Conservation (phyloP, 1,140 invertebrate species). For the Drosophila ironensis region DNA sequence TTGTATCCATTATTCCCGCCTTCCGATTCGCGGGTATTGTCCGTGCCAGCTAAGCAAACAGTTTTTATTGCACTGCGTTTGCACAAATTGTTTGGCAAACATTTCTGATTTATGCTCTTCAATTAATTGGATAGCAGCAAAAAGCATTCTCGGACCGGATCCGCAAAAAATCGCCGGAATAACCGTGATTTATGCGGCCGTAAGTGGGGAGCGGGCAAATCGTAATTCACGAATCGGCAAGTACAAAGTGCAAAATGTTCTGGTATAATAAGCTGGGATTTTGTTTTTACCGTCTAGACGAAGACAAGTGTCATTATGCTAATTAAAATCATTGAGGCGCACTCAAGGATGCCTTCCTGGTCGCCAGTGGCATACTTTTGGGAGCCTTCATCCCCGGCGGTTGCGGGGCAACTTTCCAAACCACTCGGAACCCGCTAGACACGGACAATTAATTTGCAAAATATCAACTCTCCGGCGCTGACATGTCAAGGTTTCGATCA, state of each 20-base stretch:
- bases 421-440: constrained; percentile 2
- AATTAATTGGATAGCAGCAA: constrained; percentile 52
- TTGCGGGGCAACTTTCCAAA: constrained; percentile 32
- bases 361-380: constrained; percentile 38
- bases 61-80: constrained; percentile 25
- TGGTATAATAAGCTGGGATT: constrained; percentile 15
- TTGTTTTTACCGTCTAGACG: constrained; percentile 56
- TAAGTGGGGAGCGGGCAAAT: background rate
- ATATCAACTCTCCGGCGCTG: constrained; percentile 4
- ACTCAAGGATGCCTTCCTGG: constrained; percentile 6
- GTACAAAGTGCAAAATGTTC: background rate
- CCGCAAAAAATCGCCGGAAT: constrained; percentile 11
- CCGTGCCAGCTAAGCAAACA: constrained; percentile 15
- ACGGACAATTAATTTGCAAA: constrained; percentile 15
- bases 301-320: constrained; percentile 63
- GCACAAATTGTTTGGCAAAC: constrained; percentile 28
- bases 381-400: constrained; percentile 11
- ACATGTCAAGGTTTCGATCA: constrained; percentile 49
- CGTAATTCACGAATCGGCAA: constrained; percentile 6
- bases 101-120: constrained; percentile 58
- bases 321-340: constrained; percentile 49
- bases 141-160: constrained; percentile 50
- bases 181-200: constrained; percentile 20
- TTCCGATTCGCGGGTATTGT: background rate
- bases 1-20: background rate